Evolutionary conservation across 2,888 invertebrate species (phyloP).

Genomic region (Terebella lapidaria): DNA sequence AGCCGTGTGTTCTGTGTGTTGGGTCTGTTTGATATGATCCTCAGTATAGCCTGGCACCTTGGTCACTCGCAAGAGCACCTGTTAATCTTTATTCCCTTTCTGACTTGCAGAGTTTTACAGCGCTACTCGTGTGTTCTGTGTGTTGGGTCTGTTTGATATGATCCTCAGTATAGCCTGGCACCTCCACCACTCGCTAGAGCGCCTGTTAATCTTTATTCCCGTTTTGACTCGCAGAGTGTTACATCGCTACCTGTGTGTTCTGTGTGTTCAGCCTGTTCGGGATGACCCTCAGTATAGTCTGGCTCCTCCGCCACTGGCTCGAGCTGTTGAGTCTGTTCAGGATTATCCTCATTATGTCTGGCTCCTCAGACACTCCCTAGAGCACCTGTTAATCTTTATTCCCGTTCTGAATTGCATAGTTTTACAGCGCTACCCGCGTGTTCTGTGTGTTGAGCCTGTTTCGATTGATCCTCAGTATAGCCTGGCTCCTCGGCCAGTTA

Average conservation of each 20-base stretch:
- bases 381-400: too few species aligned
- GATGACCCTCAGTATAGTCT: constrained; percentile 22
- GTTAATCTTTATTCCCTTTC: too few species aligned
- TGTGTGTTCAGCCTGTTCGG: constrained; percentile 22
- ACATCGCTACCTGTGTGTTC: constrained; percentile 22
- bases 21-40: too few species aligned
- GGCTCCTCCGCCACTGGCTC: constrained; percentile 23
- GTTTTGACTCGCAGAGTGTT: constrained; percentile 16
- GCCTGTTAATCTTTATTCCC: neutral
- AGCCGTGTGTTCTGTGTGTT: too few species aligned
- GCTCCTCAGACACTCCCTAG: too few species aligned
- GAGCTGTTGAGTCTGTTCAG: too few species aligned
- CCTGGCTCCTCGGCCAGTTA: too few species aligned
- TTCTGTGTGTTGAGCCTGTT: constrained; percentile 23
- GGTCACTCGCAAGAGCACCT: too few species aligned
- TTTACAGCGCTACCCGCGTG: constrained; percentile 21
- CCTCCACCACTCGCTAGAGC: constrained; percentile 24
- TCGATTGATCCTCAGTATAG: too few species aligned
- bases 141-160: constrained; percentile 23
- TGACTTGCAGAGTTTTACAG: constrained; percentile 23
- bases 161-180: constrained; percentile 23
- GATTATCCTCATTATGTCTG: too few species aligned
- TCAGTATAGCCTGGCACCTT: too few species aligned
- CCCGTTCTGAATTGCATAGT: too few species aligned
- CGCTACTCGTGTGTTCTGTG: constrained; percentile 19